Percentiles rank a stretch among this genome's conserved stretches.
Evolutionary conservation across 1,140 invertebrate genomes (phyloP).

Genomic region (Cydia fagiglandana): DNA sequence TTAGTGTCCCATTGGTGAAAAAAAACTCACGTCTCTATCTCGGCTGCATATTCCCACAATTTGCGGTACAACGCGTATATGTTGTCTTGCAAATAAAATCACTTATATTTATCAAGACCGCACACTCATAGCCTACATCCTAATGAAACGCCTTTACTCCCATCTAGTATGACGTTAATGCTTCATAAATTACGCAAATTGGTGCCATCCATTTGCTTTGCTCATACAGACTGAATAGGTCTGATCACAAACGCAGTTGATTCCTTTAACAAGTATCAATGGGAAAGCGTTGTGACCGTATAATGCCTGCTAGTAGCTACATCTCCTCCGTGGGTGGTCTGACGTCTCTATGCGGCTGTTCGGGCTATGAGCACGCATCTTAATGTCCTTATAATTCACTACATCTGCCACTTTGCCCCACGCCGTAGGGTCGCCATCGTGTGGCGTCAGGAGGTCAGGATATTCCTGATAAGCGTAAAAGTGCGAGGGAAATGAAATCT

Average conservation of each 20-base stretch:
- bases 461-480: slow-evolving; percentile 24
- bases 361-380: slow-evolving; percentile 61
- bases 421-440: slow-evolving; percentile 43
- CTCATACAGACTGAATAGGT: slow-evolving; percentile 15
- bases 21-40: not conserved
- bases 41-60: not conserved
- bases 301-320: slow-evolving; percentile 26
- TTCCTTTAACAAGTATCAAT: slow-evolving; percentile 38
- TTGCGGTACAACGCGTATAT: not conserved
- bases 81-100: not conserved
- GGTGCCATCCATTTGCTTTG: slow-evolving; percentile 19
- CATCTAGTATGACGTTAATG: slow-evolving; percentile 2
- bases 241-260: not conserved
- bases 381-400: slow-evolving; percentile 75
- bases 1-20: too few species aligned
- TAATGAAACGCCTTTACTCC: slow-evolving; percentile 18
- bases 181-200: slow-evolving; percentile 30
- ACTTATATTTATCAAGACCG: not conserved
- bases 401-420: slow-evolving; percentile 61
- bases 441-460: slow-evolving; percentile 14
- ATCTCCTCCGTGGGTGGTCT: slow-evolving; percentile 66
- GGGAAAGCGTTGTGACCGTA: slow-evolving; percentile 6
- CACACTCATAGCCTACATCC: not conserved
- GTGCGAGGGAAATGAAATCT: not conserved
- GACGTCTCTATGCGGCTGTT: slow-evolving; percentile 67